Percentiles rank a stretch among this genome's conserved stretches.
These are phyloP conservation scores for Barbus barbus DNA, from an alignment of 2,113 vertebrate genomes.

Conservation along the genomic window DNA sequence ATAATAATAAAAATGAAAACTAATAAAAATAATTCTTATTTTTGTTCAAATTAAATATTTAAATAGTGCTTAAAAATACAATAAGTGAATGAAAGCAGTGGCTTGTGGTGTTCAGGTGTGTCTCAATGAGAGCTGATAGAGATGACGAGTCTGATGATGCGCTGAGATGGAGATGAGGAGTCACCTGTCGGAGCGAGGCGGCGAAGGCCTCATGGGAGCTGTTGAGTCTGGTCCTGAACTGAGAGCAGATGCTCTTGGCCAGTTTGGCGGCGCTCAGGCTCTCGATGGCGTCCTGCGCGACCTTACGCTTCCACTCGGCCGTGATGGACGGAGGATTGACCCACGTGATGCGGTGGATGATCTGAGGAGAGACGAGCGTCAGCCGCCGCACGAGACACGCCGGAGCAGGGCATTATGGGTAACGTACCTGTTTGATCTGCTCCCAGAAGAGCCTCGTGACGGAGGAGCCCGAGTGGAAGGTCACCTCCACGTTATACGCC, in stretches of 20 bases:
- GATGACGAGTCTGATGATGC: too few species aligned
- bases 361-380: conserved; percentile 69
- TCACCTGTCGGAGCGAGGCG: conserved; percentile 78
- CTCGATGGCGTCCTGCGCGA: conserved; percentile 97
- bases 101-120: too few species aligned
- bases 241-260: conserved; percentile 96
- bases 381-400: background rate
- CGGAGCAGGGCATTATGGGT: background rate
- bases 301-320: conserved; percentile 93
- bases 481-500: conserved; percentile 97
- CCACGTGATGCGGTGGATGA: conserved; percentile 92
- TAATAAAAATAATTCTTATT: too few species aligned
- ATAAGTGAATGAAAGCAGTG: too few species aligned
- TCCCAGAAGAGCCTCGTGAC: conserved; percentile 95
- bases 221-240: conserved; percentile 93
- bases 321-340: conserved; percentile 92
- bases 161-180: too few species aligned
- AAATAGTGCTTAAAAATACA: too few species aligned
- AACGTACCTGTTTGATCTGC: conserved; percentile 93
- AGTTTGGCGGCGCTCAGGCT: conserved; percentile 95
- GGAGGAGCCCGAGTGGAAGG: conserved; percentile 94
- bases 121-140: too few species aligned
- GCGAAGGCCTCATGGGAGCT: conserved; percentile 97
- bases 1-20: too few species aligned
- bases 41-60: too few species aligned